Evolutionary conservation across 2,797 vertebrate species (phyloP), one percentile per base, ranked within the genome.

Genomic region (Coregonus sp.): DNA sequence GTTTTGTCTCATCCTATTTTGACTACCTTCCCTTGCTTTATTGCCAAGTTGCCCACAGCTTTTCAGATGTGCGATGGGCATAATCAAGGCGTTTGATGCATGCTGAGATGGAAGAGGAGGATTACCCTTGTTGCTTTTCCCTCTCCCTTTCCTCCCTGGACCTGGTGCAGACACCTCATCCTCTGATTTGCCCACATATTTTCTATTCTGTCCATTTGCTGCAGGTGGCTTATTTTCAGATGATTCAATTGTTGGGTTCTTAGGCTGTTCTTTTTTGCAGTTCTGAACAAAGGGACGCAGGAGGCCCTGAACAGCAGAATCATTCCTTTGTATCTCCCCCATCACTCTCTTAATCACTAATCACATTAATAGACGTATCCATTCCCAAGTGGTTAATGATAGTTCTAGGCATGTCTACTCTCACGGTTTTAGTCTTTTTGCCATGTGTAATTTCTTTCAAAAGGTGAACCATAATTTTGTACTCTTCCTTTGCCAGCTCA

Each of bases 401-500:
- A 7, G 0, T n/a, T 31, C 47, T 20, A 1, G 77, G 35, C 33
- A 85, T 65, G 25, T 40, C 0, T 6, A 2, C 18, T 70, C 0
- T 70, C n/a, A 0, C 6, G 5, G 37, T 0, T 0, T 0, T 50
- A 0, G 0, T 5, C n/a, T 0, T 82, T 7, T 9, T 7, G 1
- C 18, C 0, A 0, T 0, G 0, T 0, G 71, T 68, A 40, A 83
- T 73, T 33, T 50, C 0, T 0, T 2, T 0, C 50, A 80, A 15
- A 35, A 0, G 0, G 0, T 0, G 0, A 7, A 73, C 0, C 54
- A 50, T 6, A 40, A 51, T 75, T 0, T 0, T 4, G 15, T 33
- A 79, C 66, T 82, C 35, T 0, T 0, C 0, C 0, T 0, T 0
- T 0, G 6, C 1, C 15, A 78, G 72, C 47, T 66, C n/a, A 1